Evolutionary conservation across 53 echinoderm and acorn worm genomes (phyloP), one percentile per base, ranked within the genome.

Genomic region (Echinarachnius parma): DNA sequence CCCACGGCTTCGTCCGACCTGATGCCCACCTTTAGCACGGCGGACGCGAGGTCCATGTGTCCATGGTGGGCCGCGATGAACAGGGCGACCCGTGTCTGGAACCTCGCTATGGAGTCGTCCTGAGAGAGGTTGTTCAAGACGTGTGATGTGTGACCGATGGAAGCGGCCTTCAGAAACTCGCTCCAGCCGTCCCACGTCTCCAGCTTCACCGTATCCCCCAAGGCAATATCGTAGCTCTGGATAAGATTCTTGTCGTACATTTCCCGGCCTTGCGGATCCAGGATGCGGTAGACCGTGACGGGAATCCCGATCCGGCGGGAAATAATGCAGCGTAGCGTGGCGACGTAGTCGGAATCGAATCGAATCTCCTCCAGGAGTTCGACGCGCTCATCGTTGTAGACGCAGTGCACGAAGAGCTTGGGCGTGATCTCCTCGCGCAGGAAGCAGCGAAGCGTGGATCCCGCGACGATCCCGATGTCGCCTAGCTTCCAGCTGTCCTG

Each of bases 121-220:
- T 79, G 65, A 15, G 77, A 69, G 36, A 75, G 70, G 19, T 84
- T 66, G 52, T 83, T 76, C n/a, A 64, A 74, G 2, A 92, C 92
- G 27, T 89, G 83, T 2, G 86, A 28, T 18, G 86, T 86, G 53
- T 93, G 93, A 34, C 93, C 93, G 27, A 90, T 84, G 31, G 86
- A 77, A 10, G 89, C 78, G 0, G 86, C 74, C 28, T 86, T 89
- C 5, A 93, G 86, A 30, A 93, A 86, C 53, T 93, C 93, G 48
- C 90, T 93, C 93, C 93, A 93, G 7, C 93, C 93, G 57, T 93
- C 93, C 77, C 86, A 81, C 8, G 93, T 93, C 55, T 89, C 78
- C 68, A 93, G 50, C 9, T 63, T 25, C 8, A 93, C 83, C 9
- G 83, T 86, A 33, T 56, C 33, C 0, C 84, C 89, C 22, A 89